These are phyloP conservation scores for Dasysyrphus tricinctus DNA, from an alignment of 2,888 invertebrate genomes.

Conservation along the genomic window DNA sequence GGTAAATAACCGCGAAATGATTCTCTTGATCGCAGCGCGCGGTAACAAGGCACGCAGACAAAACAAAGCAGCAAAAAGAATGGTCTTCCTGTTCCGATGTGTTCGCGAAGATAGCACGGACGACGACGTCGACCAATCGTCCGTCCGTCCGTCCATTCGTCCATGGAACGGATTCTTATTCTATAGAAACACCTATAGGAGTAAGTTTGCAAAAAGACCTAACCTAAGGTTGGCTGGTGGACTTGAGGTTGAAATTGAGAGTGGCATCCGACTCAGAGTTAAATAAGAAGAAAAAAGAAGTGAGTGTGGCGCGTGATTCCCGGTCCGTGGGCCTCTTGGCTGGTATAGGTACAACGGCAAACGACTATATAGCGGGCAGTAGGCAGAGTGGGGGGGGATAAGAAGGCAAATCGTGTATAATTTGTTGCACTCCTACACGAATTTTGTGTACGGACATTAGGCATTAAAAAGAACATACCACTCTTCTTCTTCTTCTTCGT, in stretches of 20 bases:
- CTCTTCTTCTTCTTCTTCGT: neutral
- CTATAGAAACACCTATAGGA: constrained; percentile 18
- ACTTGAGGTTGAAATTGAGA: constrained; percentile 68
- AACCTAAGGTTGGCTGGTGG: constrained; percentile 20
- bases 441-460: constrained; percentile 68
- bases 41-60: constrained; percentile 74
- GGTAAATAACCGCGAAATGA: constrained; percentile 75
- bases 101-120: constrained; percentile 57
- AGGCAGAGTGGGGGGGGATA: neutral
- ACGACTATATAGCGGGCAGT: neutral
- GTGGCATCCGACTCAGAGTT: constrained; percentile 51
- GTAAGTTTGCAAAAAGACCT: neutral
- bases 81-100: constrained; percentile 76
- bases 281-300: constrained; percentile 5
- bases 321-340: constrained; percentile 17
- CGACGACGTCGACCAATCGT: neutral
- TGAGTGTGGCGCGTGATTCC: constrained; percentile 33
- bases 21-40: constrained; percentile 62
- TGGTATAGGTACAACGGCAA: neutral
- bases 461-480: constrained; percentile 53
- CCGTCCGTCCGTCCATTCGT: neutral
- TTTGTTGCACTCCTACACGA: constrained; percentile 75
- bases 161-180: constrained; percentile 13
- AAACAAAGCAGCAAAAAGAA: constrained; percentile 62
- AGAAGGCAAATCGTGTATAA: constrained; percentile 71